These are phyloP conservation scores for Oryzias melastigma DNA, from an alignment of 2,113 vertebrate species.

Conservation along the genomic window DNA sequence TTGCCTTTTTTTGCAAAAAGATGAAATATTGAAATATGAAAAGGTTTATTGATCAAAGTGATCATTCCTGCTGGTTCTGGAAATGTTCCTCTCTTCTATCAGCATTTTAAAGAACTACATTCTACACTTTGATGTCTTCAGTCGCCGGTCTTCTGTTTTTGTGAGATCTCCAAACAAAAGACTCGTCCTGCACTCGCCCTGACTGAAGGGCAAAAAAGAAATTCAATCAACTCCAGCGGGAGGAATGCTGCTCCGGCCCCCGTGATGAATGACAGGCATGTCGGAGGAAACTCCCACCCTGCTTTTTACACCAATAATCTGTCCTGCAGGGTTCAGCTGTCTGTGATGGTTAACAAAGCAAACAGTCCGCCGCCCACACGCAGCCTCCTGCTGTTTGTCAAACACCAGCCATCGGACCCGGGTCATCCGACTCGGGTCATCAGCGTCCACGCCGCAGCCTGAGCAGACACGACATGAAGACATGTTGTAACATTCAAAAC, in stretches of 20 bases:
- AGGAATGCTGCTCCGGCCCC: conserved; percentile 42
- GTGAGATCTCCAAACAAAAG: not conserved
- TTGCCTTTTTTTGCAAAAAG: too few species aligned
- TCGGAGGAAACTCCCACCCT: conserved; percentile 28
- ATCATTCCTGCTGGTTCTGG: too few species aligned
- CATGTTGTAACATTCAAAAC: not conserved
- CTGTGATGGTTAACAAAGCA: conserved; percentile 6
- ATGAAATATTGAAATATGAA: too few species aligned
- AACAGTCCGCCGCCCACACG: conserved; percentile 11
- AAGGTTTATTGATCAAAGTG: too few species aligned
- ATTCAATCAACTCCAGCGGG: conserved; percentile 27
- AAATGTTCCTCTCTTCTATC: too few species aligned
- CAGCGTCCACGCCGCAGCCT: not conserved
- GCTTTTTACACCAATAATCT: conserved; percentile 10
- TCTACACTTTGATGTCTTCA: not conserved
- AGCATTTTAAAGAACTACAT: too few species aligned
- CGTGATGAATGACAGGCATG: conserved; percentile 29
- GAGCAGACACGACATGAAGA: not conserved
- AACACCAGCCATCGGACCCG: not conserved
- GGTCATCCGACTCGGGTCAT: not conserved
- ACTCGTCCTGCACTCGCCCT: not conserved
- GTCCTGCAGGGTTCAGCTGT: conserved; percentile 9
- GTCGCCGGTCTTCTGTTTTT: not conserved
- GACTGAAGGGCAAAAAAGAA: conserved; percentile 17
- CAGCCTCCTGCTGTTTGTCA: not conserved